phyloP scores from a whole-genome alignment of 35 echinoderm and acorn worm genomes.

The Stichopus chloronotus region DNA sequence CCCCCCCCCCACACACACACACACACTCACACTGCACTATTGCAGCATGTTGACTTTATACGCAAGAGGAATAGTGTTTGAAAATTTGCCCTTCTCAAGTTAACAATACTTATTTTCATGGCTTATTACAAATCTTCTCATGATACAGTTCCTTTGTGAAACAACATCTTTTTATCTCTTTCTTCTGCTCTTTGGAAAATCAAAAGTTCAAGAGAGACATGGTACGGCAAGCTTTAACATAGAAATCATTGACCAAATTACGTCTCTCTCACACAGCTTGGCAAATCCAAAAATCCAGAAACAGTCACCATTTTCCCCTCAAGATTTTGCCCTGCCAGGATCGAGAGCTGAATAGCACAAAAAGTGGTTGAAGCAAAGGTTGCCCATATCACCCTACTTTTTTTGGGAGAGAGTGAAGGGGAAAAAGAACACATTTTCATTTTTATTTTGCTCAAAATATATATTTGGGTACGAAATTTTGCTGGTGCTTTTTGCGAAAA shows the following conservation, averaged over 20 bases:
- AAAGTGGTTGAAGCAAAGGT: not conserved
- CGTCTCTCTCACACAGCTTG: not conserved
- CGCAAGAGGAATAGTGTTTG: no score
- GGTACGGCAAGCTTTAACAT: no score
- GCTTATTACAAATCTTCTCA: no score
- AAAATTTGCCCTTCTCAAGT: no score
- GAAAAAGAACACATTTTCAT: not conserved
- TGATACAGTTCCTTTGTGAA: no score
- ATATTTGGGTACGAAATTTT: not conserved
- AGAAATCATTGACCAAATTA: not conserved
- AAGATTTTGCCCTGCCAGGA: not conserved
- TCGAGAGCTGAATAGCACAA: not conserved
- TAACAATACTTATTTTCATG: no score
- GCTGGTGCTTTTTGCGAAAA: not conserved
- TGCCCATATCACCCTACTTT: not conserved
- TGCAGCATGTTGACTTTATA: no score
- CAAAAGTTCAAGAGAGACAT: no score
- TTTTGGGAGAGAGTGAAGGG: not conserved
- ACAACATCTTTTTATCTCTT: no score
- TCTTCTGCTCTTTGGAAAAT: no score
- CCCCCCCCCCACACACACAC: no score
- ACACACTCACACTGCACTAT: no score
- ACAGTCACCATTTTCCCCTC: not conserved
- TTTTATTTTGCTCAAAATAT: not conserved
- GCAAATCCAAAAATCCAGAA: not conserved